These are phyloP conservation scores for Meriones psammophilus DNA, from an alignment of 2,797 vertebrate species.

Conservation along the genomic window DNA sequence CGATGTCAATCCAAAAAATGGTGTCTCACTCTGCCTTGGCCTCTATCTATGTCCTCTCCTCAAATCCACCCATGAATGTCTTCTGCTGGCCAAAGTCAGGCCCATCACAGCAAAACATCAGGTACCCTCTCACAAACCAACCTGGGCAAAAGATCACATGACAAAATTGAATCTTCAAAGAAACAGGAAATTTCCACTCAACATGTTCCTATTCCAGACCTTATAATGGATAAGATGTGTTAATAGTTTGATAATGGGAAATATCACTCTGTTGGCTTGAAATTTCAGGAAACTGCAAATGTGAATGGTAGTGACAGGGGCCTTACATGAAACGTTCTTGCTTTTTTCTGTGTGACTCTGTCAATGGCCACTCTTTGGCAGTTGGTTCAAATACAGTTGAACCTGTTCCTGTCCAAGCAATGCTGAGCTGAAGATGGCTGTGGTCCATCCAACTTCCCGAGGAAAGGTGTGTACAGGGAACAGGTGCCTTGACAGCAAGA, in stretches of 20 bases:
- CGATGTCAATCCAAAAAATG: too few relatives aligned
- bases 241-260: conserved; percentile 13
- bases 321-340: neutral
- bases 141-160: too few relatives aligned
- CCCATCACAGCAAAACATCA: too few relatives aligned
- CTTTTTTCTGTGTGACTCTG: conserved; percentile 28
- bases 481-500: neutral
- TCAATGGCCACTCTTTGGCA: neutral
- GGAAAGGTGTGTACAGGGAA: neutral
- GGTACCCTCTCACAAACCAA: too few relatives aligned
- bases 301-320: neutral
- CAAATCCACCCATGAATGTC: too few relatives aligned
- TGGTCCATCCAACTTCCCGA: neutral
- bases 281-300: neutral
- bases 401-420: neutral
- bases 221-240: neutral
- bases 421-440: neutral
- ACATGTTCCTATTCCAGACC: neutral
- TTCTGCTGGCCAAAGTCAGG: too few relatives aligned
- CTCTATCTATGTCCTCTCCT: too few relatives aligned
- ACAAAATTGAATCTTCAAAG: too few relatives aligned
- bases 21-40: too few relatives aligned
- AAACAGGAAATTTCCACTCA: too few relatives aligned
- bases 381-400: neutral
- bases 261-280: neutral